Evolutionary conservation across 2,888 invertebrate species (phyloP).

Genomic region (Diploptera punctata): DNA sequence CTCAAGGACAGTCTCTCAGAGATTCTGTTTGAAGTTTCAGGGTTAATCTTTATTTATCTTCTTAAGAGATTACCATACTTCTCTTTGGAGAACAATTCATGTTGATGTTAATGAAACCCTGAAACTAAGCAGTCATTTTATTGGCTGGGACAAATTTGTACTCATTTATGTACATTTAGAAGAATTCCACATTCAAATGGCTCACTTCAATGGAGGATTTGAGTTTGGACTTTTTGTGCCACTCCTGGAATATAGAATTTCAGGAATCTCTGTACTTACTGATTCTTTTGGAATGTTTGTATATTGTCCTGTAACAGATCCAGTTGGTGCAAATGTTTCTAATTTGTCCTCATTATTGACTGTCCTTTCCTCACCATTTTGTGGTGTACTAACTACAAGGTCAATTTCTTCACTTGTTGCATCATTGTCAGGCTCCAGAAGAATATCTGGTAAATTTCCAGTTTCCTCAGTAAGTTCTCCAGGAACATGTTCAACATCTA

Average conservation of each 20-base stretch:
- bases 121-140: neutral
- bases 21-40: neutral
- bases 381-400: neutral
- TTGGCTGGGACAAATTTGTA: constrained; percentile 34
- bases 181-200: neutral
- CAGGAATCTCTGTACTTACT: constrained; percentile 2
- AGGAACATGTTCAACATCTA: constrained; percentile 40
- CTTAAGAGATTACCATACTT: neutral
- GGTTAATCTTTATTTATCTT: neutral
- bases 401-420: neutral
- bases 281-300: no score
- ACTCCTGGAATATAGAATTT: neutral
- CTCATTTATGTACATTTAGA: constrained; percentile 15
- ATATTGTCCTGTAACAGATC: no score
- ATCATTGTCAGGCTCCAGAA: constrained; percentile 30
- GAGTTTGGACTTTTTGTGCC: neutral
- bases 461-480: constrained; percentile 40
- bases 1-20: neutral
- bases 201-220: neutral
- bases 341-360: neutral
- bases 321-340: neutral
- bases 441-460: constrained; percentile 36
- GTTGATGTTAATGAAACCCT: no score
- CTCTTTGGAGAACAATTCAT: no score
- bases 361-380: neutral